Evolutionary conservation across 2,888 invertebrate species (phyloP), one percentile per base, ranked within the genome.

Genomic region (Scaeva pyrastri): DNA sequence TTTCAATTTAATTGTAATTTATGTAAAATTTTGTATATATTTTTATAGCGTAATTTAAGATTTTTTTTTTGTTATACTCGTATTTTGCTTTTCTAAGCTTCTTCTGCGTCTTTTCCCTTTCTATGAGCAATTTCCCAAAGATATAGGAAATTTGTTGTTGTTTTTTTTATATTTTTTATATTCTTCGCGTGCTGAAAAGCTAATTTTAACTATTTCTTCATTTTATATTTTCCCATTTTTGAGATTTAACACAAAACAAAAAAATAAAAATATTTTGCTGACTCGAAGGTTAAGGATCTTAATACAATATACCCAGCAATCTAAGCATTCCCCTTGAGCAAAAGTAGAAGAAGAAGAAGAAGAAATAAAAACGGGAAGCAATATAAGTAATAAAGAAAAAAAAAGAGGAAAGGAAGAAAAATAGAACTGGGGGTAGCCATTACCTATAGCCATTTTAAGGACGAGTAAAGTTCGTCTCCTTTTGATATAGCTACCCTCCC

Each of bases 1-100:
- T 66, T 66, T 66, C 66, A 48, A 66, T 66, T 66, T 66, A 66
- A 66, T 66, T 66, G 66, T 66, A 66, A 66, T 66, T 66, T 66
- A 66, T 66, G 66, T 66, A 43, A 48, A 48, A 23, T 66, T 66
- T 31, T 66, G 36, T 48, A 48, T 66, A 26, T 66, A 26, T 64
- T 64, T 48, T 66, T 66, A 66, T 66, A 31, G 66, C 31, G 31
- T 48, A 48, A 36, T 66, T 66, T 66, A 48, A 62, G n/a, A n/a
- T n/a, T n/a, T n/a, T 19, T 48, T 48, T 48, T 41, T 48, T 8
- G 31, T 8, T 31, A n/a, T n/a, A n/a, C n/a, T n/a, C n/a, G n/a
- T n/a, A n/a, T 31, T 31, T 31, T n/a, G n/a, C n/a, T 31, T 31
- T 31, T 31, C 3, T 0, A 31, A 31, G 31, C 31, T 31, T 31